Conservation (phyloP, 1,140 invertebrate genomes). For the Apis florea region DNA sequence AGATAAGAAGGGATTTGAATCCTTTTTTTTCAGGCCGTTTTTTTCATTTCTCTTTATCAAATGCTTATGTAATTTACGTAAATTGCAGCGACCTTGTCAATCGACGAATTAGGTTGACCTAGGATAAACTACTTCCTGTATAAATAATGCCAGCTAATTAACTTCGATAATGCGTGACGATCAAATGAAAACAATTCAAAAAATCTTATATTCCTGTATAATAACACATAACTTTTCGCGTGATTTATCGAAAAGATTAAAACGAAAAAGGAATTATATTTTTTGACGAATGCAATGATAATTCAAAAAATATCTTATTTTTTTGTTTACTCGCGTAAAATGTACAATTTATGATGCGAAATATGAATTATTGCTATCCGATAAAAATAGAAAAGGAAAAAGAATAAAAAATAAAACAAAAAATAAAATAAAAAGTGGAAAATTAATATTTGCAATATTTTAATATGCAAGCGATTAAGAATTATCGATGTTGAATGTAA, state of each 20-base stretch:
- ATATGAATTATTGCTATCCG: not conserved
- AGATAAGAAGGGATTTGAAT: no score
- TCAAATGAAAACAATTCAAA: constrained; percentile 22
- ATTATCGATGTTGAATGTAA: not conserved
- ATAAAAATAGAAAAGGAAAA: no score
- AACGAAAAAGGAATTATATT: not conserved
- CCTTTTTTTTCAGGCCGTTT: no score
- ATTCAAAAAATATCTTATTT: not conserved
- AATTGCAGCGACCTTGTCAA: constrained; percentile 50
- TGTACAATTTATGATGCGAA: not conserved
- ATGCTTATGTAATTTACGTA: constrained; percentile 50
- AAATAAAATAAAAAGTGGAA: not conserved
- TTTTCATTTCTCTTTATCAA: constrained; percentile 42
- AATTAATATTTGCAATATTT: not conserved
- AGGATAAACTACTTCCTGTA: constrained; percentile 40
- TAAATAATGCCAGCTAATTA: constrained; percentile 49
- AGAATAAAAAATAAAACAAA: not conserved
- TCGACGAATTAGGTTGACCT: constrained; percentile 60
- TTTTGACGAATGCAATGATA: not conserved
- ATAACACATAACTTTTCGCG: constrained; percentile 2
- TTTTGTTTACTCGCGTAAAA: not conserved
- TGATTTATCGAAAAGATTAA: not conserved
- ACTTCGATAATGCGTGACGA: constrained; percentile 33
- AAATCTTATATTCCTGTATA: not conserved
- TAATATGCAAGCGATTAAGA: not conserved